Conservation (phyloP, 92 coral and sea anemone genomes). For the Muricea muricata region DNA sequence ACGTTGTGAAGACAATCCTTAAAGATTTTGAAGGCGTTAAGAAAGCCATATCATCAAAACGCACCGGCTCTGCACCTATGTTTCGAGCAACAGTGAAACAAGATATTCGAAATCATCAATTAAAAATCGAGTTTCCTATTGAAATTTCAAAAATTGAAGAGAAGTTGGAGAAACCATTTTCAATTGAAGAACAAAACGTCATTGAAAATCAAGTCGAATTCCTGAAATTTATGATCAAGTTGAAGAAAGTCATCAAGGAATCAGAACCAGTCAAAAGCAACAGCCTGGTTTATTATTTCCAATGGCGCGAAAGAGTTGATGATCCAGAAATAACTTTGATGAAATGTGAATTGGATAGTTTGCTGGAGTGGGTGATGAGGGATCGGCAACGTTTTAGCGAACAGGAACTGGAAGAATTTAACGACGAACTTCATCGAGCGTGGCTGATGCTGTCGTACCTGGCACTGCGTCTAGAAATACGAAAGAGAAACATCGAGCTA, state of each 20-base stretch:
- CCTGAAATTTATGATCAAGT: slow-evolving; percentile 61
- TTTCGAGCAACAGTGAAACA: slow-evolving; percentile 1
- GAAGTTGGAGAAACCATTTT: neutral
- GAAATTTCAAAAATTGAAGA: slow-evolving; percentile 23
- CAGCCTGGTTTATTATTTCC: neutral
- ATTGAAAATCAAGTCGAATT: slow-evolving; percentile 80
- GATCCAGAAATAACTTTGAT: slow-evolving; percentile 4
- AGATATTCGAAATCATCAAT: neutral
- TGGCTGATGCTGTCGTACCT: slow-evolving; percentile 59
- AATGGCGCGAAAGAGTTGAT: neutral
- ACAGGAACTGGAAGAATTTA: slow-evolving; percentile 83
- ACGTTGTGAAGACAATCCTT: slow-evolving; percentile 79
- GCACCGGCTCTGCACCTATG: neutral
- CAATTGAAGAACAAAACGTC: slow-evolving; percentile 71
- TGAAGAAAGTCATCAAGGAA: slow-evolving; percentile 12
- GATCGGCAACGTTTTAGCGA: slow-evolving; percentile 73
- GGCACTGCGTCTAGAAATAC: slow-evolving; percentile 53
- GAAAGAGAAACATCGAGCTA: neutral
- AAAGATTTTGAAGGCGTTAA: slow-evolving; percentile 78
- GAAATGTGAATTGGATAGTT: slow-evolving; percentile 16
- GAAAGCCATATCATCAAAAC: slow-evolving; percentile 41
- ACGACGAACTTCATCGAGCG: slow-evolving; percentile 70
- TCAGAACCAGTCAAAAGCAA: neutral
- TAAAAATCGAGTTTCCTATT: slow-evolving; percentile 14
- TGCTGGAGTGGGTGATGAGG: slow-evolving; percentile 65